A percentile compares a stretch with the other conserved stretches of the same genome.
These are phyloP conservation scores for Xenus cinereus DNA, from an alignment of 2,113 vertebrate species.

Conservation along the genomic window DNA sequence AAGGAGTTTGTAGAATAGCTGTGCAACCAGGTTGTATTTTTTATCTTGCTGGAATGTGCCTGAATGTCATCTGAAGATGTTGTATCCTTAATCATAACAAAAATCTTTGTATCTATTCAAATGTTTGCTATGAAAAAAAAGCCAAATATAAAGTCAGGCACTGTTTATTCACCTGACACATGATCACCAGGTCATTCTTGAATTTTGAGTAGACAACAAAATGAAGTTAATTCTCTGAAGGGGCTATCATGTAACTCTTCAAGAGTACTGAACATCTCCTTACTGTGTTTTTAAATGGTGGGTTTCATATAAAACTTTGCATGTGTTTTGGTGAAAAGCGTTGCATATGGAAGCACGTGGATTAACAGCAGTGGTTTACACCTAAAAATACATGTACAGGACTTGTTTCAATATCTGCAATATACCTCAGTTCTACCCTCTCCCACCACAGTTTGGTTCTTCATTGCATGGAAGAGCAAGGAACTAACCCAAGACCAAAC, in stretches of 20 bases:
- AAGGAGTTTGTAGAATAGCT: not conserved
- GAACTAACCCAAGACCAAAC: not conserved
- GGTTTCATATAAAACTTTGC: not conserved
- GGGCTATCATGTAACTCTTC: not conserved
- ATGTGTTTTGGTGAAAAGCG: not conserved
- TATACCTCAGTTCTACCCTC: not conserved
- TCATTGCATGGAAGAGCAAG: not conserved
- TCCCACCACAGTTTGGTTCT: not conserved
- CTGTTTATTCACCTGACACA: not conserved
- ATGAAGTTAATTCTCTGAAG: not conserved
- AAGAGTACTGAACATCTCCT: not conserved
- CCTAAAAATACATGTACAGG: not conserved
- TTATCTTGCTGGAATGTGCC: not conserved
- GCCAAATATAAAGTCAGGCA: rapidly evolving
- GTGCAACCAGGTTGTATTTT: not conserved
- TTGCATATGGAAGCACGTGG: not conserved
- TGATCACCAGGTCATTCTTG: not conserved
- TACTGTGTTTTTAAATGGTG: not conserved
- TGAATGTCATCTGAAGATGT: not conserved
- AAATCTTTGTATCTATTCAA: not conserved
- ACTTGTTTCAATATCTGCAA: not conserved
- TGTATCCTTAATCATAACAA: not conserved
- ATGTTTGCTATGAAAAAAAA: not conserved
- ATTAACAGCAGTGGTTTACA: not conserved
- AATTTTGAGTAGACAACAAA: not conserved